Percentiles rank a stretch among this genome's conserved stretches.
Conservation (phyloP, 1,140 invertebrate genomes). For the Calephelis virginiensis region DNA sequence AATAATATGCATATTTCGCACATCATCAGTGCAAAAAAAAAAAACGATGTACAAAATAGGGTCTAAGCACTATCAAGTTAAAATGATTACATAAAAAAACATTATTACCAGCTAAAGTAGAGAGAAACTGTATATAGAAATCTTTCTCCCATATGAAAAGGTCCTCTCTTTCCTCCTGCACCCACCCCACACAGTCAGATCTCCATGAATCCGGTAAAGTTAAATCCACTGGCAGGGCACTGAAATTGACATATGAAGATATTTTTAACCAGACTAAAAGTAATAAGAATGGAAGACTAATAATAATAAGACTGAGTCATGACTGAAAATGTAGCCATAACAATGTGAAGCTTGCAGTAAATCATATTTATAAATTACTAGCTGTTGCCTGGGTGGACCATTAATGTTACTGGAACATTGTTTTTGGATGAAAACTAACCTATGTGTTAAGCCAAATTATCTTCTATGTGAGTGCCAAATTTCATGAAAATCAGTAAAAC, state of each 20-base stretch:
- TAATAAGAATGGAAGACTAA: too few species aligned
- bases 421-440: too few species aligned
- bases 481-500: too few species aligned
- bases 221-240: conserved; percentile 37
- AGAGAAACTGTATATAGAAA: conserved; percentile 73
- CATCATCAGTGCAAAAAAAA: not conserved
- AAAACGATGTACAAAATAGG: not conserved
- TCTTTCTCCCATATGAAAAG: conserved; percentile 77
- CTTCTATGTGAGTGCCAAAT: too few species aligned
- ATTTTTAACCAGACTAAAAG: not conserved
- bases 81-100: not conserved
- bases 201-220: conserved; percentile 39
- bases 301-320: too few species aligned
- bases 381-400: too few species aligned
- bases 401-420: too few species aligned
- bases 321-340: too few species aligned
- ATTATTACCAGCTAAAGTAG: conserved; percentile 51
- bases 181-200: conserved; percentile 42
- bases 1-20: too few species aligned
- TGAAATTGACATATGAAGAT: conserved; percentile 35
- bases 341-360: too few species aligned
- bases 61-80: not conserved
- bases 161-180: conserved; percentile 41
- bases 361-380: too few species aligned
- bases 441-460: too few species aligned